Evolutionary conservation across 1,140 invertebrate species (phyloP).

Genomic region (Forficula auricularia): DNA sequence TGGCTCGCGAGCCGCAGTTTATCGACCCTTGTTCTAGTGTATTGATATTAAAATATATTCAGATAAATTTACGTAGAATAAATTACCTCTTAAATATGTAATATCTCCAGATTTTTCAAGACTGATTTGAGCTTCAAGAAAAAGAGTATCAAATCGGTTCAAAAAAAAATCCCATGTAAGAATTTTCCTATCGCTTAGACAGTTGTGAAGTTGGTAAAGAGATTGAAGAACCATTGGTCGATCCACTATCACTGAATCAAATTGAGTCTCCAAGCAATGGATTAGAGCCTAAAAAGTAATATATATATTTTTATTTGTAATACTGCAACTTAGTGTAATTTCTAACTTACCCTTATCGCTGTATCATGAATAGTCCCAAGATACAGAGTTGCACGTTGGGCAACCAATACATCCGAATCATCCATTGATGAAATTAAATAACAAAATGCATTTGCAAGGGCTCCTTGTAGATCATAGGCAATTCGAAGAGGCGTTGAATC

Average conservation of each 20-base stretch:
- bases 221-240: constrained; percentile 93
- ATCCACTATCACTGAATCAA: constrained; percentile 87
- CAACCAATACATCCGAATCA: constrained; percentile 85
- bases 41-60: no score
- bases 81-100: constrained; percentile 57
- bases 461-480: constrained; percentile 73
- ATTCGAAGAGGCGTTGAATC: constrained; percentile 70
- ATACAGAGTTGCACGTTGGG: constrained; percentile 80
- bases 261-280: constrained; percentile 78
- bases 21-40: no score
- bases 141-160: constrained; percentile 88
- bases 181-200: constrained; percentile 74
- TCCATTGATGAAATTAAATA: constrained; percentile 91
- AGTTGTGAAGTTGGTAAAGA: constrained; percentile 85
- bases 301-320: constrained; percentile 10
- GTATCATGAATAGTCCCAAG: constrained; percentile 85
- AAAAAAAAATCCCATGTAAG: constrained; percentile 97
- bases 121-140: constrained; percentile 85
- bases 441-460: constrained; percentile 89
- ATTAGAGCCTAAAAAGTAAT: constrained; percentile 47
- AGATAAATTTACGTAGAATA: no score
- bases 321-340: neutral
- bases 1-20: no score
- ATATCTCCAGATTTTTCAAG: constrained; percentile 65
- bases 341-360: constrained; percentile 44